Conservation (phyloP, 2,888 invertebrate genomes). For the Hemicrepidius hirtus region DNA sequence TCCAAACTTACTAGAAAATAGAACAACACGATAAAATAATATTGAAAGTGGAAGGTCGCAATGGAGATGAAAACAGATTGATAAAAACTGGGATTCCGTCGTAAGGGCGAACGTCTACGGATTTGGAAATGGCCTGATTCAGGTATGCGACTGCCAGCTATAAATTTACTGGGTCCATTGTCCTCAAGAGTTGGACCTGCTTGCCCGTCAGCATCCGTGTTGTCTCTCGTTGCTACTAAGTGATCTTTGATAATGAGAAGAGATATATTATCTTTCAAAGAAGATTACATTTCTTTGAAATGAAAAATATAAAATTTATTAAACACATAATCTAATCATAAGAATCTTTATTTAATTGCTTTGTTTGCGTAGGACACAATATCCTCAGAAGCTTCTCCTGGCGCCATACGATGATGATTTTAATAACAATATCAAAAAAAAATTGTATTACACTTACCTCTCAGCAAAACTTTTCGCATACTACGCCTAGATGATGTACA, state of each 20-base stretch:
- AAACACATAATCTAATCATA: no score
- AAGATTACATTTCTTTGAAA: background rate
- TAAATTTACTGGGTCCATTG: conserved; percentile 60
- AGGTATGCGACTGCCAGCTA: conserved; percentile 61
- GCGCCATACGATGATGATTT: no score
- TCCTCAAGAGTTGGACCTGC: conserved; percentile 54
- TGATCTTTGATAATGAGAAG: conserved; percentile 45
- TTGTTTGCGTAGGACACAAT: no score
- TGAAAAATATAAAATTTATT: no score
- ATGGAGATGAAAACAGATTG: conserved; percentile 44
- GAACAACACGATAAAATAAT: conserved; percentile 40
- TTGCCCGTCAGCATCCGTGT: conserved; percentile 52
- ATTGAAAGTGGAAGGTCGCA: conserved; percentile 38
- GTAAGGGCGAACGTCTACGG: conserved; percentile 57
- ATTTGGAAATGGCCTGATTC: conserved; percentile 62
- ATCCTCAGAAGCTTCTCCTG: no score
- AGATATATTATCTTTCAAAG: conserved; percentile 7
- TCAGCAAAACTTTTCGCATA: conserved; percentile 88
- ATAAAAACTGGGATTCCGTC: conserved; percentile 51
- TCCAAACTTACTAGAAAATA: conserved; percentile 24
- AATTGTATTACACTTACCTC: conserved; percentile 83
- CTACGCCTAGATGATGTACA: conserved; percentile 88
- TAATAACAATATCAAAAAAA: no score
- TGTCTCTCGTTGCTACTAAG: conserved; percentile 42
- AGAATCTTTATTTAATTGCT: no score